A percentile compares a stretch with the other conserved stretches of the same genome.
Evolutionary conservation across 2,113 vertebrate genomes (phyloP).

Genomic region (Catharus bicknelli): DNA sequence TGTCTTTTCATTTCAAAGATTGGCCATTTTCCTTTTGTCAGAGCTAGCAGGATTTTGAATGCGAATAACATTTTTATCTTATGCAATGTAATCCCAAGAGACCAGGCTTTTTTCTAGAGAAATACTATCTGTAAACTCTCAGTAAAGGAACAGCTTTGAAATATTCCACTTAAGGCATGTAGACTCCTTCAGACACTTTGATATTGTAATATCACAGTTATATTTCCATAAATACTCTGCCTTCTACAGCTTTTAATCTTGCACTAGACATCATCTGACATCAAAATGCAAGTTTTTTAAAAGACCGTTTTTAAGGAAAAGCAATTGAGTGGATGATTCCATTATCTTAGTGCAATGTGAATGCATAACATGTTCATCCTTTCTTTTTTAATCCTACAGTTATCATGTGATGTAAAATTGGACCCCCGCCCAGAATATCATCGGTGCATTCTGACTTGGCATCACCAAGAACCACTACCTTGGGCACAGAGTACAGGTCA

Average conservation of each 20-base stretch:
- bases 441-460: conserved; percentile 99
- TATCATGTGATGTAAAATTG: conserved; percentile 98
- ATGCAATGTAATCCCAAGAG: background rate
- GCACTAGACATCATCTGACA: background rate
- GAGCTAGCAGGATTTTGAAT: background rate
- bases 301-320: background rate
- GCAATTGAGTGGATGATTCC: background rate
- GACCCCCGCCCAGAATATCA: conserved; percentile 99
- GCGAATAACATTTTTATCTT: background rate
- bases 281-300: conserved; percentile 4
- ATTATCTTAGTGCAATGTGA: background rate
- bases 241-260: background rate
- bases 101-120: background rate
- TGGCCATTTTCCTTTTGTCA: background rate
- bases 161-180: background rate
- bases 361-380: conserved; percentile 23
- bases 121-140: background rate
- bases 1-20: background rate
- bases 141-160: background rate
- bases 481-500: conserved; percentile 99
- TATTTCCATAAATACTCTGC: background rate
- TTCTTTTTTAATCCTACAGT: conserved; percentile 74
- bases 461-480: conserved; percentile 99
- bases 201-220: background rate
- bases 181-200: background rate